Base-by-base conservation (phyloP, 2,888 invertebrate species). In the Iselma pallidipennis region DNA sequence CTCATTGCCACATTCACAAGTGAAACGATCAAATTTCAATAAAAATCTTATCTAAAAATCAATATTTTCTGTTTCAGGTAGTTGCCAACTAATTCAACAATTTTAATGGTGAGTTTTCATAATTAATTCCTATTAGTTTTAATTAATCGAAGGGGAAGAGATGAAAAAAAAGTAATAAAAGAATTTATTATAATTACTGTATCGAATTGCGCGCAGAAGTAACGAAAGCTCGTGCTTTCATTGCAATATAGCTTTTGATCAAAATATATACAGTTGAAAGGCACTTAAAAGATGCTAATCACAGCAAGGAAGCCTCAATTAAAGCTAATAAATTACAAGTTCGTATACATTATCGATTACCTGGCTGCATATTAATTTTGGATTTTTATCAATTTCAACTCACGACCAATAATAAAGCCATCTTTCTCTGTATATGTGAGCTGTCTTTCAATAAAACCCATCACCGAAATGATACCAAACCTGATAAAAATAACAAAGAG, bases 291-390 rank as follows among this genome's bases (percentile, higher is more conserved):
- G 63, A 57, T 60, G 57, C 52, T 63, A 63, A 63, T 60, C 55
- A 63, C 54, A 56, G 55, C 54, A 49, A 49, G 53, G 31, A 63
- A 63, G 54, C 59, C 19, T 45, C 55, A 63, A 63, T 63, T 63
- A 63, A 49, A 23, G 50, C n/a, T 57, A 42, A 63, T 63, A 63
- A 63, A 63, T 63, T 57, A 63, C 26, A 31, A 50, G 21, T 21
- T 58, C 31, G 25, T 57, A 49, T 54, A 16, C 54, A 45, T 61
- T 49, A 59, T 59, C 59, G 63, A 59, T 63, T 54, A 28, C 28
- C 9, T 45, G 14, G 4, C 23, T 53, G 53, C 53, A 53, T 29
- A 31, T 53, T 53, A 53, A 53, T 33, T 53, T 53, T 14, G 51
- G 23, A 33, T 52, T 52, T 33, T 52, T 52, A 52, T 31, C 21